Base-by-base conservation (phyloP, 2,888 invertebrate species). In the Athalia cordata region DNA sequence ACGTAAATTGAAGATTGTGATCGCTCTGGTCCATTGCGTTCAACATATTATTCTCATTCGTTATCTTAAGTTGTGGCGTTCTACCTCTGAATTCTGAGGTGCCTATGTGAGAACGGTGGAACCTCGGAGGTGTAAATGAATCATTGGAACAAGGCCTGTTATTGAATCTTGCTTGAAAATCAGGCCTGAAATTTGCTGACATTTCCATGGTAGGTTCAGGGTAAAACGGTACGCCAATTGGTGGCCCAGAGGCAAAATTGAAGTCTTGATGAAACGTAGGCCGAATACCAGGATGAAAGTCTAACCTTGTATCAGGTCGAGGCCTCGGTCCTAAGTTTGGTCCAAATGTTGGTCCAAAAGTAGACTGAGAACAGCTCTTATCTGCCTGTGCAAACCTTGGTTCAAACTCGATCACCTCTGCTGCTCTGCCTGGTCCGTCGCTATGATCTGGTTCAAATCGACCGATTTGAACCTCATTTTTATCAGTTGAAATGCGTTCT, bases 1-100 rank as follows among this genome's bases (percentile, higher is more conserved):
- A 87, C 0, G 57, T 59, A 8, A 59, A 6, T 13, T 59, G 57
- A 5, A 72, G 8, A 13, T 59, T 47, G 52, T n/a, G 59, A 45
- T 72, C n/a, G 3, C 72, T 45, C 5, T 52, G 43, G 1, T 4
- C 6, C 43, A 70, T 70, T 29, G 55, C 29, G 29, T 29, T 29
- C 29, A 29, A 29, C 29, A 29, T 29, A 29, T 29, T 29, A 29
- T 29, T 0, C 29, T 29, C 29, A 29, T 2, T 29, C 2, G 29
- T 29, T 29, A 29, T 29, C 29, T 29, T 29, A 2, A 29, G 52
- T n/a, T 9, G 70, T 7, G 50, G 50, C 13, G 9, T 49, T n/a
- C 50, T 49, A 5, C 59, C 47, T 13, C 47, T n/a, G 9, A 59
- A 72, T 47, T 72, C 72, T 7, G 55, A 55, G 55, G 9, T 9